Base-by-base conservation (phyloP, 2,113 vertebrate genomes). In the Siniperca chuatsi region DNA sequence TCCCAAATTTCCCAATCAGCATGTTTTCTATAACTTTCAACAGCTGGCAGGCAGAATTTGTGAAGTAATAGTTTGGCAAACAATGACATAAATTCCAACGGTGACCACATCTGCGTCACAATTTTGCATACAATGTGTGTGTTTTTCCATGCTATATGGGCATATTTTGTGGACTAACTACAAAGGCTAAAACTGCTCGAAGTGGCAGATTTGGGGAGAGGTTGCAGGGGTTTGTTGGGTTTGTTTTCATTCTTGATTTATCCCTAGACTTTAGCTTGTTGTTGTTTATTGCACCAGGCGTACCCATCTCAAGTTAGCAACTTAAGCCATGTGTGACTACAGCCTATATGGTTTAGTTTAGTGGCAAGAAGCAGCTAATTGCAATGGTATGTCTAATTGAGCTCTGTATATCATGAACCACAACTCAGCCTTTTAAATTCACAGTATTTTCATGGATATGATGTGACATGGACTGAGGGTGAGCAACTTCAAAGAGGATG, bases 341-440 rank as follows among this genome's bases (percentile, higher is more conserved):
- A 75, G 73, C 58, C 82, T 84, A 72, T 78, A 88, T 79, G 90
- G 77, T 77, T 82, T 55, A 25, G 79, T 73, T 89, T 86, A 86
- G 79, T 52, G 74, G 70, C 11, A 0, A 72, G 73, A 72, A 15
- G 75, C 75, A 16, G 57, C 79, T 87, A 88, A 91, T 88, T 86
- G 46, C 70, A 37, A 60, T 55, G 48, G 61, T 75, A 78, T 84
- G 80, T 90, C 18, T 74, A 81, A 83, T 50, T 82, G 76, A n/a
- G 81, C 65, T 55, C 75, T 77, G 64, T 87, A 82, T 70, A 86
- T 90, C 73, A 67, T 11, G 16, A 52, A 66, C 92, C 88, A 90
- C 86, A 87, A 82, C 75, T 82, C 9, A 83, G 83, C 25, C 2
- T 16, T 79, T 68, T 78, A 58, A 60, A 82, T 82, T 54, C 33